Evolutionary conservation across 2,797 vertebrate species (phyloP), one percentile per base, ranked within the genome.

Genomic region (Chloroceryle amazona): DNA sequence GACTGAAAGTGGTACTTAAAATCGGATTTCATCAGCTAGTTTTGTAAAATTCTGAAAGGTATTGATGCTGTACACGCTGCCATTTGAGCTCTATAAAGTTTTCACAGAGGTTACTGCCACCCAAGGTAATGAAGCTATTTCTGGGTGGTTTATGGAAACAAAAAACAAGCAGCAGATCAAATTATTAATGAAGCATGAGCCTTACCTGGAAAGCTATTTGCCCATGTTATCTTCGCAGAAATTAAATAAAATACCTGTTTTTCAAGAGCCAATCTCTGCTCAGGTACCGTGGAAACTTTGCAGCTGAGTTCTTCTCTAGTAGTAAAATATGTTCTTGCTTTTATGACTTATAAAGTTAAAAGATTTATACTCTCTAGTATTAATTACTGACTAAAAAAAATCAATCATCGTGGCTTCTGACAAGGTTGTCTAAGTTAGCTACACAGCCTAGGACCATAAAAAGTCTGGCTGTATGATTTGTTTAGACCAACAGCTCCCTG

Each of bases 1-100:
- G 90, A 66, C 79, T 89, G 80, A 90, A 89, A 86, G 76, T 42
- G 80, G 51, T 72, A 86, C 92, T 96, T 96, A 92, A 96, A 98
- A 95, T 86, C 23, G 35, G 55, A 75, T 92, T 92, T 78, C 89
- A 91, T 92, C 86, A 93, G 89, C 71, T 84, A 4, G 58, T 86
- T 97, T 97, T 91, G 60, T 61, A 76, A 78, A 52, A 84, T 74
- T 78, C 66, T 91, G 92, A 95, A 86, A 93, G 86, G 72, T 70
- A 66, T 21, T 70, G 55, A 89, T 81, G 92, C 33, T 67, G 60
- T 42, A 42, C 52, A 42, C 4, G 1, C 52, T 87, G 88, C 42
- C 49, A 55, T 52, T 79, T 0, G 9, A 88, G 70, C 46, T 68
- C 94, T 17, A 2, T 17, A 3, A 61, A 18, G 25, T 21, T 76